Base-by-base conservation (phyloP, 2,797 vertebrate species). In the Cyprinodon diabolis region DNA sequence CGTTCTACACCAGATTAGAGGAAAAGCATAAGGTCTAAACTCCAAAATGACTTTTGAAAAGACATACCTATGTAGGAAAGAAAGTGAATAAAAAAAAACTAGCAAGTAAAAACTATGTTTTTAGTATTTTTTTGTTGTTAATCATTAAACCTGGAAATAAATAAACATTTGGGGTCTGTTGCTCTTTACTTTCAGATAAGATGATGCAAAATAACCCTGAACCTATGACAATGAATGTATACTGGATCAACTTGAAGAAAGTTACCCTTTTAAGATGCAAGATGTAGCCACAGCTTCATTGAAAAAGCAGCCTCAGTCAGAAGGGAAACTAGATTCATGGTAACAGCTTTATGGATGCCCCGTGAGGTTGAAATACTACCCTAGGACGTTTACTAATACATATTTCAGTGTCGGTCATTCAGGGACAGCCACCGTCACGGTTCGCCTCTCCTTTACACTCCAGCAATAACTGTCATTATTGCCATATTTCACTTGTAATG, bases 1-100 rank as follows among this genome's bases (percentile, higher is more conserved):
- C 69, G 47, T 45, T 19, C 70, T 45, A 19, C 12, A 75, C 52
- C 73, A 74, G 72, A 62, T 12, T 63, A 13, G 66, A 51, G 78
- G 80, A 75, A 84, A 83, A 71, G 67, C 57, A 69, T 60, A 80
- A 65, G 79, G 82, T 82, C 74, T 83, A 80, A 86, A 84, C 78
- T 30, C 79, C 4, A 70, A 68, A 84, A 51, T 66, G 60, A 51
- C 65, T 62, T 35, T 60, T 4, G 51, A 62, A n/a, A 58, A 52
- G 63, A 17, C 45, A 79, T 43, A 51, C 21, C 21, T 40, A 5
- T 21, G 11, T 4, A 43, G 0, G 11, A 54, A 56, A 14, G 30
- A 30, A 45, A 43, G 37, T 23, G 35, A 10, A 12, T 37, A 49
- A 49, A 43, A 43, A 35, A 7, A 14, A 17, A 55, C 43, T 55